Evolutionary conservation across 2,888 invertebrate species (phyloP).

Genomic region (Apotomis turbidana): DNA sequence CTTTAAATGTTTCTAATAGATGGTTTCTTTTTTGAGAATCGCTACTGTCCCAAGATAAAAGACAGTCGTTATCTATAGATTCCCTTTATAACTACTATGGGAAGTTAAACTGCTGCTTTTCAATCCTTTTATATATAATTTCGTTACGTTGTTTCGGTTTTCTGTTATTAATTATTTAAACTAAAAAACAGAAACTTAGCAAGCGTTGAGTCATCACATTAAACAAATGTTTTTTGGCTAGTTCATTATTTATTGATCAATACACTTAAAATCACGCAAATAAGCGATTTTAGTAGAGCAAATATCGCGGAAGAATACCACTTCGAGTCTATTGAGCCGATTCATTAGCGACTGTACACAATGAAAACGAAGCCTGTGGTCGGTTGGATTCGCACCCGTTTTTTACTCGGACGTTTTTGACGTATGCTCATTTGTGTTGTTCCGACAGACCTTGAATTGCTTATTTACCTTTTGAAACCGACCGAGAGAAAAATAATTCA

Average conservation of each 20-base stretch:
- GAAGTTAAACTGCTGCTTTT: too few species aligned
- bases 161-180: too few species aligned
- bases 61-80: neutral
- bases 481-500: too few species aligned
- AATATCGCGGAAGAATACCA: neutral
- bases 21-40: slow-evolving; percentile 1
- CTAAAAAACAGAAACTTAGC: too few species aligned
- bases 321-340: slow-evolving; percentile 1
- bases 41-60: neutral
- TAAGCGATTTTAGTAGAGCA: slow-evolving; percentile 3
- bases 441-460: too few species aligned
- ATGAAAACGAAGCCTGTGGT: slow-evolving; percentile 1
- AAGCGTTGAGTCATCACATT: too few species aligned
- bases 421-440: neutral
- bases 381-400: slow-evolving; percentile 9
- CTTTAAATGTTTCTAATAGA: slow-evolving; percentile 34
- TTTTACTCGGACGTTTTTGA: neutral
- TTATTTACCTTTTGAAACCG: too few species aligned
- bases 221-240: too few species aligned
- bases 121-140: too few species aligned
- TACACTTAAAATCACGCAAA: neutral
- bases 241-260: neutral
- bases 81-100: too few species aligned
- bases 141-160: too few species aligned
- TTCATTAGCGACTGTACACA: slow-evolving; percentile 3